phyloP scores from a whole-genome alignment of 2,888 invertebrate species.

The Kryphioiulus occultus region DNA sequence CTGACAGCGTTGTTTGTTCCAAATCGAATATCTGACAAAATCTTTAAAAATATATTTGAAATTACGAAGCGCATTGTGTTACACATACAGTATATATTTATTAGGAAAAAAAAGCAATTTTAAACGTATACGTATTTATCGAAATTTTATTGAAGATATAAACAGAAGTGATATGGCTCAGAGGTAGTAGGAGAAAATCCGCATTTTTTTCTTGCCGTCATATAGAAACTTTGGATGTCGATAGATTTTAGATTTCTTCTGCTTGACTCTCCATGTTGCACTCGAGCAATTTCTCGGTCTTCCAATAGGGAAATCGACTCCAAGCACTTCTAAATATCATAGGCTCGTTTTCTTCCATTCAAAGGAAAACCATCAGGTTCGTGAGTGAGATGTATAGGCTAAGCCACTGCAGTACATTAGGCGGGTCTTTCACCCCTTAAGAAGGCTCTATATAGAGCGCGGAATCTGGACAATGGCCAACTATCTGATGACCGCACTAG shows the following conservation, averaged over 20 bases:
- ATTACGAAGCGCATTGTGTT: neutral
- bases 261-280: slow-evolving; percentile 21
- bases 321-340: slow-evolving; percentile 26
- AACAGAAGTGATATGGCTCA: neutral
- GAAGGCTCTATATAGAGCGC: neutral
- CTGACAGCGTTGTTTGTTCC: neutral
- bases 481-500: slow-evolving; percentile 21
- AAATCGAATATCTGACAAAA: neutral
- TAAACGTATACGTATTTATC: neutral
- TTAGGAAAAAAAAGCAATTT: neutral
- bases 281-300: slow-evolving; percentile 20
- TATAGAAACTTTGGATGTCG: slow-evolving; percentile 27
- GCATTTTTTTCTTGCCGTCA: neutral
- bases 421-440: slow-evolving; percentile 29
- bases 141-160: neutral
- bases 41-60: neutral
- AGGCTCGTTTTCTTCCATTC: slow-evolving; percentile 38
- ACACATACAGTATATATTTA: neutral
- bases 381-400: neutral
- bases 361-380: slow-evolving; percentile 35
- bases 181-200: neutral
- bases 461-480: slow-evolving; percentile 36
- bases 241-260: slow-evolving; percentile 40
- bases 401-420: slow-evolving; percentile 39
- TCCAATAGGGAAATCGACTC: slow-evolving; percentile 28